Conservation (phyloP, 2,888 invertebrate species). For the Cabera pusaria region DNA sequence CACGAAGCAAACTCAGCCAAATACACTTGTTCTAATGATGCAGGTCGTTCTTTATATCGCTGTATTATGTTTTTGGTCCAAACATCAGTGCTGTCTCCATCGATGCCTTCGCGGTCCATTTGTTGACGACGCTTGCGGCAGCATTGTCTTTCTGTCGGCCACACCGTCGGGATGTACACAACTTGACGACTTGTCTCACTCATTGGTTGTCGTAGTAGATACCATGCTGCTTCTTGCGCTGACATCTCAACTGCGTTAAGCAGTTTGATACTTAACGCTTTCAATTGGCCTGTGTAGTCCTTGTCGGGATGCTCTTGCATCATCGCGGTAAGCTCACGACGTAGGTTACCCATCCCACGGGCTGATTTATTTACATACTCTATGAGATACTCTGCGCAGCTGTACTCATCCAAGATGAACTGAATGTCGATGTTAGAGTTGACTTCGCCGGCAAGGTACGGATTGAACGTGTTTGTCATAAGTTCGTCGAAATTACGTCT, state of each 20-base stretch:
- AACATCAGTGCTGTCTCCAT: slow-evolving; percentile 37
- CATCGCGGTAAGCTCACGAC: slow-evolving; percentile 40
- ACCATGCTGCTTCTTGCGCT: slow-evolving; percentile 66
- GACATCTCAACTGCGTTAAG: slow-evolving; percentile 54
- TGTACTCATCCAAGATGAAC: slow-evolving; percentile 44
- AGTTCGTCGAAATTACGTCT: slow-evolving; percentile 45
- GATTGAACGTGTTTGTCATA: slow-evolving; percentile 51
- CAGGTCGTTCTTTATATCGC: slow-evolving; percentile 40
- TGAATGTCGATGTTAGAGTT: slow-evolving; percentile 42
- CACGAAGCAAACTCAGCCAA: slow-evolving; percentile 42
- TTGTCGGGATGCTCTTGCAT: slow-evolving; percentile 39
- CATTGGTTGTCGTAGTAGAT: slow-evolving; percentile 60
- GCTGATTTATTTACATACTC: slow-evolving; percentile 55
- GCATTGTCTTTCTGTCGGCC: slow-evolving; percentile 51
- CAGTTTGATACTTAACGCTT: slow-evolving; percentile 38
- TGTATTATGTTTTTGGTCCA: slow-evolving; percentile 42
- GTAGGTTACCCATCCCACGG: slow-evolving; percentile 47
- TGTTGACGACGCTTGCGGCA: slow-evolving; percentile 35
- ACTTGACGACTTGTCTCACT: slow-evolving; percentile 40
- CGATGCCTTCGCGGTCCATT: slow-evolving; percentile 39
- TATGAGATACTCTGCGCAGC: slow-evolving; percentile 45
- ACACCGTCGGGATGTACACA: slow-evolving; percentile 51
- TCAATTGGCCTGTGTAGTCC: slow-evolving; percentile 29
- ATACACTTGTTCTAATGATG: slow-evolving; percentile 31
- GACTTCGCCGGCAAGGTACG: slow-evolving; percentile 43